phyloP scores from a whole-genome alignment of 1,140 invertebrate species.

The Trypoxylus dichotomus region DNA sequence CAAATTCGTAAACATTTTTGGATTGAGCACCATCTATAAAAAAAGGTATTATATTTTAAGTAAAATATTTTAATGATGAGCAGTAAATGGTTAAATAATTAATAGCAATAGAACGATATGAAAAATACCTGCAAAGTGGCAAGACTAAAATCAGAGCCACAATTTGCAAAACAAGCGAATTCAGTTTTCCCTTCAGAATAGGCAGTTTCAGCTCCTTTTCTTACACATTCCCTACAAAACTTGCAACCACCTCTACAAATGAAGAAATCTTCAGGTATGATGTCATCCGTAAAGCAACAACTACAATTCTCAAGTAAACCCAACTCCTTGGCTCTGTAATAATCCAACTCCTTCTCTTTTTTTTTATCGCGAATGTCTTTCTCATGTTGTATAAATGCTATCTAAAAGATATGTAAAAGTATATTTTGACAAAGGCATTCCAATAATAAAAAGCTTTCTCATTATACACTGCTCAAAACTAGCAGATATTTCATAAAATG shows the following conservation, averaged over 20 bases:
- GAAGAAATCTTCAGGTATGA: conserved; percentile 61
- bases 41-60: neutral
- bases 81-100: too few relatives aligned
- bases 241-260: conserved; percentile 62
- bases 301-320: conserved; percentile 53
- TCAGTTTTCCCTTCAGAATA: conserved; percentile 59
- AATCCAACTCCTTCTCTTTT: conserved; percentile 42
- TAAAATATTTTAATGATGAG: too few relatives aligned
- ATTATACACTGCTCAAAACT: too few relatives aligned
- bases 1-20: conserved; percentile 58
- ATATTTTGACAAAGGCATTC: too few relatives aligned
- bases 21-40: conserved; percentile 54
- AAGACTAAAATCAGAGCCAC: conserved; percentile 54
- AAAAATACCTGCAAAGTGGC: conserved; percentile 51
- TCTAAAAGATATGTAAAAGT: neutral
- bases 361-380: conserved; percentile 53
- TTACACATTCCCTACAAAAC: conserved; percentile 65
- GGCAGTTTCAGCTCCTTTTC: conserved; percentile 55
- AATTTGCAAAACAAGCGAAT: conserved; percentile 57
- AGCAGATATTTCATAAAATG: too few relatives aligned
- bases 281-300: conserved; percentile 64
- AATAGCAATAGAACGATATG: conserved; percentile 15
- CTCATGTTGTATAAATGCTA: conserved; percentile 47
- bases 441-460: too few relatives aligned
- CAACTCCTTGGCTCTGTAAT: conserved; percentile 50